These are phyloP conservation scores for Leptopterna dolabrata DNA, from an alignment of 2,888 invertebrate species.

Conservation along the genomic window DNA sequence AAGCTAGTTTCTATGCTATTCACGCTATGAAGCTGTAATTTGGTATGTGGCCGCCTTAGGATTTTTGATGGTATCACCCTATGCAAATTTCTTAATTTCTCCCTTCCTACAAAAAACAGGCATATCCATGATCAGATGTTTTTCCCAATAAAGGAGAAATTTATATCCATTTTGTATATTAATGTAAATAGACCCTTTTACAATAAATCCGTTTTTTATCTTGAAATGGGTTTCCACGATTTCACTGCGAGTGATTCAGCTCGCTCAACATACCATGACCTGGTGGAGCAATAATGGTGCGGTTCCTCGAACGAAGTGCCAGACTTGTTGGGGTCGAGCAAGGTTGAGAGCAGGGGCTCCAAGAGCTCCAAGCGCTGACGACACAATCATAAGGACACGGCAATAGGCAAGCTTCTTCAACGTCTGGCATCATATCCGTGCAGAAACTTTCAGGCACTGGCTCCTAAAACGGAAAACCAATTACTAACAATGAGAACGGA, in stretches of 20 bases:
- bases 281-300: constrained; percentile 66
- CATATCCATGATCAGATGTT: too few relatives aligned
- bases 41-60: too few relatives aligned
- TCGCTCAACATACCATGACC: constrained; percentile 65
- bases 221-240: background rate
- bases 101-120: too few relatives aligned
- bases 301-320: constrained; percentile 65
- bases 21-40: too few relatives aligned
- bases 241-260: too few relatives aligned
- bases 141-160: too few relatives aligned
- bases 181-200: too few relatives aligned
- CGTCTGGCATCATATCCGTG: constrained; percentile 68
- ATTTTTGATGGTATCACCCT: too few relatives aligned
- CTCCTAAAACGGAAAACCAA: constrained; percentile 66
- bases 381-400: constrained; percentile 79
- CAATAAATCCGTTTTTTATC: too few relatives aligned
- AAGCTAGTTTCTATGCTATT: too few relatives aligned
- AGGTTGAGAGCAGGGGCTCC: constrained; percentile 69
- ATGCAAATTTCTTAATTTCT: too few relatives aligned
- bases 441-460: constrained; percentile 71
- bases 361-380: constrained; percentile 74
- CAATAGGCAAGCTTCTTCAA: constrained; percentile 73
- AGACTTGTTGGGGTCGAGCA: constrained; percentile 65
- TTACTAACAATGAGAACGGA: background rate
- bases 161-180: too few relatives aligned